A percentile compares a stretch with the other conserved stretches of the same genome.
phyloP scores from a whole-genome alignment of 2,113 vertebrate species.

The Megaceryle torquata region DNA sequence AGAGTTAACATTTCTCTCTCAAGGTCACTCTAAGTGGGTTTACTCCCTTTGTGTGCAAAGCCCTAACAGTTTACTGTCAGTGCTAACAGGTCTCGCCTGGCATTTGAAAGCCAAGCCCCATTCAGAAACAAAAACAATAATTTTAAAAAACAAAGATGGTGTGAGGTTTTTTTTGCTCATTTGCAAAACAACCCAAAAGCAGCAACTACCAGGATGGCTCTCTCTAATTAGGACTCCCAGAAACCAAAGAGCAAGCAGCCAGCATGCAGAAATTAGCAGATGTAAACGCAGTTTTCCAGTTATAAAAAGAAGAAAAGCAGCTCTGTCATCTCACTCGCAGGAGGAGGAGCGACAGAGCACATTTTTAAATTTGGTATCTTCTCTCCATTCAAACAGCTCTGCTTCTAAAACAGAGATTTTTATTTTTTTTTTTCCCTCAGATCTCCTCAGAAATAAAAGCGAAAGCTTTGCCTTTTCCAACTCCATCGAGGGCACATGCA shows the following conservation, averaged over 20 bases:
- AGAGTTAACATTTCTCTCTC: slow-evolving; percentile 33
- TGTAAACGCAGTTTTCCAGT: not conserved
- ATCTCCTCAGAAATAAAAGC: slow-evolving; percentile 27
- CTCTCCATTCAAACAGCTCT: not conserved
- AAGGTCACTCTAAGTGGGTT: slow-evolving; percentile 56
- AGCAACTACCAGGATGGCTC: slow-evolving; percentile 63
- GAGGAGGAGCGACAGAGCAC: not conserved
- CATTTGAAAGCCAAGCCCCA: slow-evolving; percentile 75
- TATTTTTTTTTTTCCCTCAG: not conserved
- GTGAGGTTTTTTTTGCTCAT: slow-evolving; percentile 75
- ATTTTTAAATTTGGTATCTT: not conserved
- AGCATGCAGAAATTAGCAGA: slow-evolving; percentile 36
- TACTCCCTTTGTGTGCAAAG: slow-evolving; percentile 47
- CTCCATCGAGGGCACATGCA: not conserved
- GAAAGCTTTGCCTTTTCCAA: slow-evolving; percentile 32
- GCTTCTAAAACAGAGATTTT: not conserved
- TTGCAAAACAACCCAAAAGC: slow-evolving; percentile 74
- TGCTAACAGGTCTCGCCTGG: slow-evolving; percentile 49
- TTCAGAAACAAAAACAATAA: slow-evolving; percentile 76
- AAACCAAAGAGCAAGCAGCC: slow-evolving; percentile 40
- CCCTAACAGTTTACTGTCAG: slow-evolving; percentile 61
- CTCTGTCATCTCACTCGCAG: not conserved
- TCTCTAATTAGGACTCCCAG: slow-evolving; percentile 65
- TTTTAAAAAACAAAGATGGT: slow-evolving; percentile 67
- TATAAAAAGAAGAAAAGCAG: slow-evolving; percentile 38